Percentiles rank a stretch among this genome's conserved stretches.
phyloP scores from a whole-genome alignment of 2,113 vertebrate species.

The Stigmatopora nigra region DNA sequence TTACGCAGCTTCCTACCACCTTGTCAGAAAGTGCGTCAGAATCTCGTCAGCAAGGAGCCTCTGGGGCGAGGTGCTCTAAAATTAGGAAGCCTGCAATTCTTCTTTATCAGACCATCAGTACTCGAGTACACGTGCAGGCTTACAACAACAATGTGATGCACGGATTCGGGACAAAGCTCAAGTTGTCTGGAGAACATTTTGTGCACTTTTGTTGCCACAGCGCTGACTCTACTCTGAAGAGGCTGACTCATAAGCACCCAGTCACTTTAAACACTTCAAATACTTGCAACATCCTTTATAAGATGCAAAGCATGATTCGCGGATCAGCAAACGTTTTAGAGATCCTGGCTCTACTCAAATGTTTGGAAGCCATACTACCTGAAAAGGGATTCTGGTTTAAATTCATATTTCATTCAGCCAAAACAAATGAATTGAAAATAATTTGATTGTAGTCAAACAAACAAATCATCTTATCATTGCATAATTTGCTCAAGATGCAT shows the following conservation, averaged over 20 bases:
- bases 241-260: not conserved
- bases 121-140: not conserved
- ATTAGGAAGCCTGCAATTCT: conserved; percentile 37
- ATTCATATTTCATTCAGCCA: not conserved
- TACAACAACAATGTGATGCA: conserved; percentile 3
- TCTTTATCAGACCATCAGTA: conserved; percentile 15
- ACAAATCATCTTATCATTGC: not conserved
- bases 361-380: not conserved
- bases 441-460: not conserved
- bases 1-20: conserved; percentile 24
- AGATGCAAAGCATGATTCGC: not conserved
- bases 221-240: not conserved
- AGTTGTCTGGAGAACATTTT: not conserved
- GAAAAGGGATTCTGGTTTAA: not conserved
- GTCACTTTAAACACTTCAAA: not conserved
- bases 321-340: not conserved
- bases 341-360: not conserved
- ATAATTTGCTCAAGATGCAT: not conserved
- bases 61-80: conserved; percentile 42
- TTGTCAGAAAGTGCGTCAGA: conserved; percentile 61
- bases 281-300: conserved; percentile 2
- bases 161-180: not conserved
- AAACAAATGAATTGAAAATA: not conserved
- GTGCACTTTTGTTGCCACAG: not conserved
- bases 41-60: conserved; percentile 50